Base-by-base conservation (phyloP, 2,888 invertebrate genomes). In the Notodonta dromedarius region DNA sequence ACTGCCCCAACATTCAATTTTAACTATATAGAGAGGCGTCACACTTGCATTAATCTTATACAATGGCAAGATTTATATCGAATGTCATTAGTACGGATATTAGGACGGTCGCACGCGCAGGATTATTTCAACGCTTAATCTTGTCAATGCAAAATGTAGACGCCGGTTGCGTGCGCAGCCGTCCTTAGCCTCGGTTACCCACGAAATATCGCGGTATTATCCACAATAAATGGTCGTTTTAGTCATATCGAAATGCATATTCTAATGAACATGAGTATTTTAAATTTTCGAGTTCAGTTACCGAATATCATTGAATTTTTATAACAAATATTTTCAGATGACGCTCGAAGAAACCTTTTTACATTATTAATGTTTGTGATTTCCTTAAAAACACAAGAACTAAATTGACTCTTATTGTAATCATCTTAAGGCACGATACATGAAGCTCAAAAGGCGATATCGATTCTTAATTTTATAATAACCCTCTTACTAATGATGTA, bases 31-130 rank as follows among this genome's bases (percentile, higher is more conserved):
- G 67, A 79, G 81, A 78, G 78, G 78, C 77, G 69, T 66, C 61
- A 67, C 67, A 65, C 67, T 69, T 75, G 68, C 58, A 61, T 74
- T 77, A 74, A 71, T 68, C 60, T 71, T 75, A 78, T 67, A 75
- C 73, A 78, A 79, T 85, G 88, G 88, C 88, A 89, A 89, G 88
- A 89, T 69, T 66, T 62, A 56, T 61, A 69, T 75, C 69, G 62
- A 74, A 71, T 74, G 70, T 66, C 68, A 74, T 77, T 77, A 66
- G 7, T 67, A 63, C 51, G 57, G 60, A 61, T 61, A 67, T 58
- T 60, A 7, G 61, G 56, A 53, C 32, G 44, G 9, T 62, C 39
- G 32, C 32, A 39, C 57, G 16, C 32, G 53, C 40, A 53, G 44
- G 50, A 46, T 52, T 58, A 60, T 55, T 60, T 32, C 4, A 42